Percentiles rank a stretch among this genome's conserved stretches.
Evolutionary conservation across 2,888 invertebrate genomes (phyloP).

Genomic region (Meteorus colon): DNA sequence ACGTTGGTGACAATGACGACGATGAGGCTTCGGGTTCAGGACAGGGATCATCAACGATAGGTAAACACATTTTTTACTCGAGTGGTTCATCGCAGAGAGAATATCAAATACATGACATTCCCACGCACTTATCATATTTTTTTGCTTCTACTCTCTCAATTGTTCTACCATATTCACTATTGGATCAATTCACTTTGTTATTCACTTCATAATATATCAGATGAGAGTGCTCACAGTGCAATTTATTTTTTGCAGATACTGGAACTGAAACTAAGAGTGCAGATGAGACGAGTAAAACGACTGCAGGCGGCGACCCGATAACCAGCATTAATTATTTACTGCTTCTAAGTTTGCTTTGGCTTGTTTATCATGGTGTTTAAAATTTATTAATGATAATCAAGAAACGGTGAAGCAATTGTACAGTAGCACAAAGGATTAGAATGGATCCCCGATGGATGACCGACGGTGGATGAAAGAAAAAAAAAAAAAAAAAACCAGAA

Average conservation of each 20-base stretch:
- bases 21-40: conserved; percentile 67
- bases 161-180: not conserved
- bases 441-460: conserved; percentile 29
- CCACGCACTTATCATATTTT: not conserved
- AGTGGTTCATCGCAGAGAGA: too few relatives aligned
- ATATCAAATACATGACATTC: too few relatives aligned
- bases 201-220: too few relatives aligned
- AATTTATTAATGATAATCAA: conserved; percentile 19
- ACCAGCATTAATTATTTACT: conserved; percentile 19
- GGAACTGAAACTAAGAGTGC: conserved; percentile 22
- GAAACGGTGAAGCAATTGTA: conserved; percentile 19
- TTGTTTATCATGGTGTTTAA: conserved; percentile 32
- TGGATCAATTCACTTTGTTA: not conserved
- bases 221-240: too few relatives aligned
- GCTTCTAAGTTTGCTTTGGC: conserved; percentile 36
- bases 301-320: conserved; percentile 18
- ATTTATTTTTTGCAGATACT: conserved; percentile 24
- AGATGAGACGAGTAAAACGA: conserved; percentile 17
- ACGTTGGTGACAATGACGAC: conserved; percentile 57
- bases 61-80: conserved; percentile 47
- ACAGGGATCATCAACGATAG: conserved; percentile 60
- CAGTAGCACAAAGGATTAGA: conserved; percentile 37
- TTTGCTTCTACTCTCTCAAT: not conserved
- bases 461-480: conserved; percentile 41
- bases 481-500: too few relatives aligned